Evolutionary conservation across 2,797 vertebrate genomes (phyloP).

Genomic region (Monodelphis domestica): DNA sequence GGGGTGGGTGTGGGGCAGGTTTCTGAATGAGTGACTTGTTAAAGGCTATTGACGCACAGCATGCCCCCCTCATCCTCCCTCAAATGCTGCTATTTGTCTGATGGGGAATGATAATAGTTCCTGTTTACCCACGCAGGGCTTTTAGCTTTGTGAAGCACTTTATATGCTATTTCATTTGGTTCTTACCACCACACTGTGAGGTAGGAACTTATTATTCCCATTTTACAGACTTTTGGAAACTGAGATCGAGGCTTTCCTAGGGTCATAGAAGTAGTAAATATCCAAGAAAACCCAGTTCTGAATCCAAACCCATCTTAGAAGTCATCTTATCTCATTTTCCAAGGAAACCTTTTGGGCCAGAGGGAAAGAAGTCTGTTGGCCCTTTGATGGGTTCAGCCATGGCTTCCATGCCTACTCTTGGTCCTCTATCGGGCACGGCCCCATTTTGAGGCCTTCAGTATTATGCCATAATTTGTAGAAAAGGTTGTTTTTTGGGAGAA

Average conservation of each 20-base stretch:
- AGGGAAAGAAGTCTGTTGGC: neutral
- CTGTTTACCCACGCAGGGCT: neutral
- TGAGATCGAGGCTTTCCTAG: neutral
- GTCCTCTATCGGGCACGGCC: neutral
- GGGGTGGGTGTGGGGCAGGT: neutral
- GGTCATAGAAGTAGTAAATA: neutral
- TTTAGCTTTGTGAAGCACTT: neutral
- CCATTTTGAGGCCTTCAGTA: neutral
- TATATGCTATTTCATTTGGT: neutral
- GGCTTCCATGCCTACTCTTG: neutral
- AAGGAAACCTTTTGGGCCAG: neutral
- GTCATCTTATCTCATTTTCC: neutral
- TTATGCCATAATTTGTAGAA: constrained; percentile 58
- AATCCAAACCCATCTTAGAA: neutral
- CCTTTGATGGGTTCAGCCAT: neutral
- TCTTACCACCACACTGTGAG: neutral
- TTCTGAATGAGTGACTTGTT: constrained; percentile 3
- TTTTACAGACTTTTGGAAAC: neutral
- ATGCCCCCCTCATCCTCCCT: too few species aligned
- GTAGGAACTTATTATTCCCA: neutral
- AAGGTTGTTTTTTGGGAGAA: constrained; percentile 16
- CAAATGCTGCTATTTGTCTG: constrained; percentile 2
- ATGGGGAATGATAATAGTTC: neutral
- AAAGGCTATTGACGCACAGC: too few species aligned
- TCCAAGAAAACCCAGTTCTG: neutral